These are phyloP conservation scores for Pandemis corylana DNA, from an alignment of 2,888 invertebrate species.

Conservation along the genomic window DNA sequence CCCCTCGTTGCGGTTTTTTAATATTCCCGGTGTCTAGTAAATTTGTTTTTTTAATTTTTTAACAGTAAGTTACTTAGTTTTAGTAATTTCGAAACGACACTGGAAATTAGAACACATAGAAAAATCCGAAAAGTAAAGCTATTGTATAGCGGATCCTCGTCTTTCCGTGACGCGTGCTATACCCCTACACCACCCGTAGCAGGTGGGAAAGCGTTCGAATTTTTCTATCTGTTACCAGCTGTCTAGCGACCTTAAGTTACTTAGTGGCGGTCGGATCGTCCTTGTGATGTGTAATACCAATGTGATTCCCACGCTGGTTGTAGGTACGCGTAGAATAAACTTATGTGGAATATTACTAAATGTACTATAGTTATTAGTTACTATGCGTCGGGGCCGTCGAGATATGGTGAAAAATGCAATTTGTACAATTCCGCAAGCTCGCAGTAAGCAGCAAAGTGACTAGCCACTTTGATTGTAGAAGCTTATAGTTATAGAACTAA, in stretches of 20 bases:
- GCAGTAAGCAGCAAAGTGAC: no score
- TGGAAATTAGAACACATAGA: no score
- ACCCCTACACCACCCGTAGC: no score
- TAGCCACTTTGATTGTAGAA: no score
- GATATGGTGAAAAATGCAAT: not conserved
- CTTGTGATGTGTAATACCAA: not conserved
- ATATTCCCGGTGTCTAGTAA: not conserved
- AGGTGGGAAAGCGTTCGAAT: no score
- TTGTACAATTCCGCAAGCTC: not conserved
- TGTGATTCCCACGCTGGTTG: slow-evolving; percentile 3
- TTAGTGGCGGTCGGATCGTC: not conserved
- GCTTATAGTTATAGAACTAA: no score
- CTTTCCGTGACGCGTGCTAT: no score
- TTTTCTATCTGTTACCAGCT: no score
- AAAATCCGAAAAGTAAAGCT: no score
- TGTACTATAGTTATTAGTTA: not conserved
- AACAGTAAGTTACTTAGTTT: not conserved
- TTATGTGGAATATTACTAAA: not conserved
- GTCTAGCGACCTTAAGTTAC: no score
- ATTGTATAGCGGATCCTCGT: no score
- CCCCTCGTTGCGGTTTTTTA: not conserved
- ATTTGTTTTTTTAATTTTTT: not conserved
- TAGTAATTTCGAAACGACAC: no score
- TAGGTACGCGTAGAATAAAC: not conserved
- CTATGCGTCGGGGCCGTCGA: not conserved